phyloP scores from a whole-genome alignment of 2,797 vertebrate genomes.

The Prunella strophiata region DNA sequence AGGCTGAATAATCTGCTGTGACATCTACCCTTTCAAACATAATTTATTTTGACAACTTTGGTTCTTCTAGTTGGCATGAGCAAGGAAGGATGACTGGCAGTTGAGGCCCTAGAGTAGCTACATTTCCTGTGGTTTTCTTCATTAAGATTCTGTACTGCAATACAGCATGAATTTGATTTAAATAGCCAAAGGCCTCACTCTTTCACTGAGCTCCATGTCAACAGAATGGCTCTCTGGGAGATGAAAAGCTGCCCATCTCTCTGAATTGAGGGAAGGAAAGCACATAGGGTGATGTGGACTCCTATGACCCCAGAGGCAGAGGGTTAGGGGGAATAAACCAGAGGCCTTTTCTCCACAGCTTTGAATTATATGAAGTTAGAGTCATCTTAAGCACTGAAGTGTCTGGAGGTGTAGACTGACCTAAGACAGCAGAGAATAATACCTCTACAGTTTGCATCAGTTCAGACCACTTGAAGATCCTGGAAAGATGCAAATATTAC shows the following conservation, averaged over 20 bases:
- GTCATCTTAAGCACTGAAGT: neutral
- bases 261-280: neutral
- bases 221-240: neutral
- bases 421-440: neutral
- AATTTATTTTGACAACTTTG: conserved; percentile 16
- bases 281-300: rapidly evolving
- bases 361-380: neutral
- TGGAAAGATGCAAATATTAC: neutral
- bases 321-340: neutral
- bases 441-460: neutral
- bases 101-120: neutral
- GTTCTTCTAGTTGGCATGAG: neutral
- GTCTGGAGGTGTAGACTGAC: neutral
- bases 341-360: neutral
- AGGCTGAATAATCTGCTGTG: conserved; percentile 10
- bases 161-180: neutral
- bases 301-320: neutral
- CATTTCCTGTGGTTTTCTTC: conserved; percentile 30
- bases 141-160: neutral
- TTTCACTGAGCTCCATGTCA: neutral
- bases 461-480: neutral
- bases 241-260: neutral
- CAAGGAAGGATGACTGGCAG: conserved; percentile 8
- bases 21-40: conserved; percentile 12
- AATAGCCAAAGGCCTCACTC: conserved; percentile 3